A percentile compares a stretch with the other conserved stretches of the same genome.
Conservation (phyloP, 2,797 vertebrate species). For the Fundulus diaphanus region DNA sequence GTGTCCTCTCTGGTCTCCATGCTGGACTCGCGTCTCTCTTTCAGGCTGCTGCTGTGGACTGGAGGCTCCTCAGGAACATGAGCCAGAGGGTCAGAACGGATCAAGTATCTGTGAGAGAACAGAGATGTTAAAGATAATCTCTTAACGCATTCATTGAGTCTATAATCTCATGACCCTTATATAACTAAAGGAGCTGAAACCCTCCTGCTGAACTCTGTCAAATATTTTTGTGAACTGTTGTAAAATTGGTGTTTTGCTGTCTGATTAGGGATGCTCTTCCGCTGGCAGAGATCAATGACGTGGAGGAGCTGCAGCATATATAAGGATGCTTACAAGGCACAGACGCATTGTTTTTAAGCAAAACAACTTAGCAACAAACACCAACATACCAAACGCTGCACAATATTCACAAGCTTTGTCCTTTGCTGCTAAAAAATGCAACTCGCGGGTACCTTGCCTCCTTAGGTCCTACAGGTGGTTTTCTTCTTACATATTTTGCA, state of each 20-base stretch:
- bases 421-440: background rate
- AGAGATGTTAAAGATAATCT: background rate
- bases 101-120: conserved; percentile 84
- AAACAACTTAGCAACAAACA: too few relatives aligned
- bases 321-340: background rate
- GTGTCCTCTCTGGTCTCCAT: conserved; percentile 85
- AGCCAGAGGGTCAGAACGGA: conserved; percentile 92
- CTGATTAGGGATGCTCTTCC: background rate
- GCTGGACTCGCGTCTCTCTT: conserved; percentile 78
- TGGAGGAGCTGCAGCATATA: background rate
- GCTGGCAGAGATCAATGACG: background rate
- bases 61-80: conserved; percentile 87
- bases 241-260: background rate
- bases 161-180: background rate
- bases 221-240: background rate
- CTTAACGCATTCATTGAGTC: background rate
- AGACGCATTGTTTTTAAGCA: background rate
- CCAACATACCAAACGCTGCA: background rate
- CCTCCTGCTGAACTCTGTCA: background rate
- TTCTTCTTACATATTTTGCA: background rate
- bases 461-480: background rate
- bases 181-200: background rate
- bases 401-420: background rate
- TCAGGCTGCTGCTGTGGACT: conserved; percentile 84
- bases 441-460: background rate